Conservation (phyloP, 2,888 invertebrate genomes). For the Acanthosoma haemorrhoidale region DNA sequence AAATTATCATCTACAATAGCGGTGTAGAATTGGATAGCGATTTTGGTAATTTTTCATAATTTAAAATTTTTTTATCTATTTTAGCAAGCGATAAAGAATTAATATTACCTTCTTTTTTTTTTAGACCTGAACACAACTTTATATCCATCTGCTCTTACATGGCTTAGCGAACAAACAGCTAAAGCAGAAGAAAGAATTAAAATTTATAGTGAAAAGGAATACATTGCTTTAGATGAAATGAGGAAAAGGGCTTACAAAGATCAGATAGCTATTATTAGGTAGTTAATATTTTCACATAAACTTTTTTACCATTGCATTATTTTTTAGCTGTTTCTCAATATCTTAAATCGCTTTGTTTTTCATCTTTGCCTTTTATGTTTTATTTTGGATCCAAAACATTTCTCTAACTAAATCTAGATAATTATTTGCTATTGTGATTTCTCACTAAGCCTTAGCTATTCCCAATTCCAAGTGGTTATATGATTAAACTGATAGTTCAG, state of each 20-base stretch:
- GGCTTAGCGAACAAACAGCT: constrained; percentile 50
- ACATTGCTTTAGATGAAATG: constrained; percentile 66
- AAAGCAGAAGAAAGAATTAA: constrained; percentile 70
- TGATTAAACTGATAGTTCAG: too few species aligned
- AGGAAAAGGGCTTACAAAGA: constrained; percentile 68
- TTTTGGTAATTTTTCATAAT: background rate
- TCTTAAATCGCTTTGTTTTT: too few species aligned
- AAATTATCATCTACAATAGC: constrained; percentile 57
- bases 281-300: constrained; percentile 44
- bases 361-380: too few species aligned
- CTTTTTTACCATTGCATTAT: background rate
- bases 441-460: too few species aligned
- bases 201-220: constrained; percentile 67
- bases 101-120: background rate
- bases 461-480: too few species aligned
- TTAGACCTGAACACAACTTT: background rate
- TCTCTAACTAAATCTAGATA: too few species aligned
- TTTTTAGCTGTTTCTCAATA: too few species aligned
- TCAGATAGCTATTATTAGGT: constrained; percentile 51
- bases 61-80: background rate
- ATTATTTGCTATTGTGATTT: too few species aligned
- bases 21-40: background rate
- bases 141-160: constrained; percentile 20
- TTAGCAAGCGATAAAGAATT: too few species aligned
- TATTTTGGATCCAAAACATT: too few species aligned